These are phyloP conservation scores for Paracyclopina nana DNA, from an alignment of 1,140 invertebrate genomes.

Conservation along the genomic window DNA sequence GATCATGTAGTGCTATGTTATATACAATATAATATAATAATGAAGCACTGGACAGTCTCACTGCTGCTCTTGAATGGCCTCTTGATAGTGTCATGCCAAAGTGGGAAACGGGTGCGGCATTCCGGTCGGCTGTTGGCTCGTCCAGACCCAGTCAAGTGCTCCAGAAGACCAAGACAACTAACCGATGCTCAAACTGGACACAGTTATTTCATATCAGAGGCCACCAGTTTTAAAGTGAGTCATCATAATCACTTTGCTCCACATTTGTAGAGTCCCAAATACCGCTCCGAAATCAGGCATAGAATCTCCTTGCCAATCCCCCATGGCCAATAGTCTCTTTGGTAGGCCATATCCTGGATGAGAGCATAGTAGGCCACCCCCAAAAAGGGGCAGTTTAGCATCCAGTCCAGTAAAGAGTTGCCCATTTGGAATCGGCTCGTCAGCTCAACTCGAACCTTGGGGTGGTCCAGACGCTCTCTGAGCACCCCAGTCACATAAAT, in stretches of 20 bases:
- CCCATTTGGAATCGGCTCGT: too few species aligned
- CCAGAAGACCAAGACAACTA: constrained; percentile 5
- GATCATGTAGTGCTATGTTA: too few species aligned
- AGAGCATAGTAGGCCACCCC: background rate
- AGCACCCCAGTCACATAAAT: too few species aligned
- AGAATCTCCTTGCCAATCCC: background rate
- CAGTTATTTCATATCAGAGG: constrained; percentile 13
- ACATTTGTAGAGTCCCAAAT: too few species aligned
- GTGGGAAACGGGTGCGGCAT: too few species aligned
- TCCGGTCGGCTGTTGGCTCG: constrained; percentile 5
- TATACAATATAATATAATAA: too few species aligned
- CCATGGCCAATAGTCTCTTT: background rate
- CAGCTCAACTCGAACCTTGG: too few species aligned
- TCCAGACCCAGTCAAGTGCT: constrained; percentile 6
- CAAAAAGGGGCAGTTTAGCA: background rate
- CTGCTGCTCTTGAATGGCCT: too few species aligned
- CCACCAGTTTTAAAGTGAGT: constrained; percentile 6
- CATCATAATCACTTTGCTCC: background rate
- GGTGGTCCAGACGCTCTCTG: too few species aligned
- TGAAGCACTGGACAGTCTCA: too few species aligned
- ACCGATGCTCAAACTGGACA: background rate
- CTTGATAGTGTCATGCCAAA: too few species aligned
- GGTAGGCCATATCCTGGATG: background rate
- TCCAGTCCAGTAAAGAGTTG: background rate
- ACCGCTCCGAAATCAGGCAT: too few species aligned